A percentile compares a stretch with the other conserved stretches of the same genome.
Conservation (phyloP, 2,888 invertebrate genomes). For the Conistra vaccinii region DNA sequence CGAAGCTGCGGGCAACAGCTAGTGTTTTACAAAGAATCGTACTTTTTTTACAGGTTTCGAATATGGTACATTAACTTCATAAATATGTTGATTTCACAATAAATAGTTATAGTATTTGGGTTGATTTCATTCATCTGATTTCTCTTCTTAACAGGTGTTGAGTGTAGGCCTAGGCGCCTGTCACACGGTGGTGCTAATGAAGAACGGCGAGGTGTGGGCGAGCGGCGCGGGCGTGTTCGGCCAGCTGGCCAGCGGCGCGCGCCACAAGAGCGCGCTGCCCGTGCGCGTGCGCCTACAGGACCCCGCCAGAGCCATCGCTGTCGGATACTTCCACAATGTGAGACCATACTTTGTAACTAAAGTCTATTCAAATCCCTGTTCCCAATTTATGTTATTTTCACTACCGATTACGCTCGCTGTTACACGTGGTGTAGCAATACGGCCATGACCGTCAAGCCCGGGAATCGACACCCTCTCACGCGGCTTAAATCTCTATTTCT, state of each 20-base stretch:
- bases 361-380: not conserved
- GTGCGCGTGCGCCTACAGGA: conserved; percentile 83
- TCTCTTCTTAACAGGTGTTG: conserved; percentile 74
- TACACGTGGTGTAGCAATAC: too few species aligned
- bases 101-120: not conserved
- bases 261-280: conserved; percentile 92
- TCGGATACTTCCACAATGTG: conserved; percentile 92
- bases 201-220: conserved; percentile 93
- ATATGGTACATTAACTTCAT: not conserved
- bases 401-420: too few species aligned
- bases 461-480: too few species aligned
- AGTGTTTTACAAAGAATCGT: too few species aligned
- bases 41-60: not conserved
- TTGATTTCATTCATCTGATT: not conserved
- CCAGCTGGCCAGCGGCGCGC: conserved; percentile 92
- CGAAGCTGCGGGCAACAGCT: too few species aligned
- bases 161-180: conserved; percentile 92
- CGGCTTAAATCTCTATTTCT: too few species aligned
- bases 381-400: not conserved
- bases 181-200: conserved; percentile 93
- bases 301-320: conserved; percentile 86
- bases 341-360: conserved; percentile 66
- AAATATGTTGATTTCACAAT: not conserved
- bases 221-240: conserved; percentile 95
- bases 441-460: too few species aligned